Conservation (phyloP, 2,797 vertebrate genomes). For the Enteromius thamalakanensis region DNA sequence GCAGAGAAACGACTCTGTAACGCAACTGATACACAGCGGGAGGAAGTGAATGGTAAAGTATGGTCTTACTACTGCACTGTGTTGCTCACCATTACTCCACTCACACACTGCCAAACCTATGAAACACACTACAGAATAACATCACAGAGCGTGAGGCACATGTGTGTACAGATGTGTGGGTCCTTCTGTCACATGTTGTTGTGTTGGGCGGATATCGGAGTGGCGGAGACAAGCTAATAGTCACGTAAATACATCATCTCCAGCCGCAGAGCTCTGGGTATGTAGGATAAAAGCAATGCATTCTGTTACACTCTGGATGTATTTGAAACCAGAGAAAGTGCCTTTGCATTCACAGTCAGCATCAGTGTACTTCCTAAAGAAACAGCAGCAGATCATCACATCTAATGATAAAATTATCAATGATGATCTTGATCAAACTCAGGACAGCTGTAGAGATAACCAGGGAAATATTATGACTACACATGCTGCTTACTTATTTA, state of each 20-base stretch:
- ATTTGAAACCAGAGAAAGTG: background rate
- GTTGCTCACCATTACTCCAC: slow-evolving; percentile 7
- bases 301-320: background rate
- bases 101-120: slow-evolving; percentile 1
- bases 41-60: slow-evolving; percentile 14
- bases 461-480: background rate
- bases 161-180: slow-evolving; percentile 14
- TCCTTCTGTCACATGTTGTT: slow-evolving; percentile 16
- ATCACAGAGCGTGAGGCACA: background rate
- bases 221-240: background rate
- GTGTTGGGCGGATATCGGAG: background rate
- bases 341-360: background rate
- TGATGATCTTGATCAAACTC: background rate
- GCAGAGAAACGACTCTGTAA: slow-evolving; percentile 13
- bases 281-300: background rate
- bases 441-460: background rate
- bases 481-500: background rate
- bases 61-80: slow-evolving; percentile 7
- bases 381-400: background rate
- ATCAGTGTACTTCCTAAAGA: background rate
- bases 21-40: background rate
- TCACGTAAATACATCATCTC: background rate
- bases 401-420: background rate
- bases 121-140: slow-evolving; percentile 15
- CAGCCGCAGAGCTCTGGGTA: background rate